Conservation (phyloP, 1,140 invertebrate species). For the Danaus melanippus region DNA sequence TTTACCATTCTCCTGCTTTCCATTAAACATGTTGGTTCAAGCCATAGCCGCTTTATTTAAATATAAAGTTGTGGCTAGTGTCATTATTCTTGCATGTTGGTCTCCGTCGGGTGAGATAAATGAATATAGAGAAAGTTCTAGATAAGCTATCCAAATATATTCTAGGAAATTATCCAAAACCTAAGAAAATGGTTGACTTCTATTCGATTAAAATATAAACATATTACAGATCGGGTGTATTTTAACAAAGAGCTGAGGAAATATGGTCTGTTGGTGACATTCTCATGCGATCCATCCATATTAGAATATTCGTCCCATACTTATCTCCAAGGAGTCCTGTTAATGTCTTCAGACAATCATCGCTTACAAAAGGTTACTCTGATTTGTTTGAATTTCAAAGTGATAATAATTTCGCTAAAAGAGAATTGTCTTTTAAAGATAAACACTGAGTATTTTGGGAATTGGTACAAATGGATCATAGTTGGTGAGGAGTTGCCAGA, state of each 20-base stretch:
- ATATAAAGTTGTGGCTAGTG: conserved; percentile 35
- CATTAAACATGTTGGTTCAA: conserved; percentile 22
- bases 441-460: conserved; percentile 26
- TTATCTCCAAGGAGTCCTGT: conserved; percentile 41
- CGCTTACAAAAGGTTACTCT: conserved; percentile 26
- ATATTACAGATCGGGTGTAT: conserved; percentile 31
- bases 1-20: conserved; percentile 3
- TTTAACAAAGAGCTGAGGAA: conserved; percentile 29
- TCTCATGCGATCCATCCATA: conserved; percentile 30
- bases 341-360: conserved; percentile 21
- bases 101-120: conserved; percentile 30
- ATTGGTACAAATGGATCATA: conserved; percentile 45
- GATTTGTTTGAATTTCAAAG: neutral
- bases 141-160: too few species aligned
- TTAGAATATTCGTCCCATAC: conserved; percentile 19
- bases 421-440: conserved; percentile 17
- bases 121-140: neutral
- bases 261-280: conserved; percentile 25
- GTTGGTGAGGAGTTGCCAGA: conserved; percentile 27
- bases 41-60: conserved; percentile 40
- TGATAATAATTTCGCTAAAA: conserved; percentile 2
- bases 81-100: conserved; percentile 45
- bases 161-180: too few species aligned
- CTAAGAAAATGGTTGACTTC: too few species aligned
- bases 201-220: too few species aligned